A percentile compares a stretch with the other conserved stretches of the same genome.
Conservation (phyloP, 2,888 invertebrate species). For the Tetramorium bicarinatum region DNA sequence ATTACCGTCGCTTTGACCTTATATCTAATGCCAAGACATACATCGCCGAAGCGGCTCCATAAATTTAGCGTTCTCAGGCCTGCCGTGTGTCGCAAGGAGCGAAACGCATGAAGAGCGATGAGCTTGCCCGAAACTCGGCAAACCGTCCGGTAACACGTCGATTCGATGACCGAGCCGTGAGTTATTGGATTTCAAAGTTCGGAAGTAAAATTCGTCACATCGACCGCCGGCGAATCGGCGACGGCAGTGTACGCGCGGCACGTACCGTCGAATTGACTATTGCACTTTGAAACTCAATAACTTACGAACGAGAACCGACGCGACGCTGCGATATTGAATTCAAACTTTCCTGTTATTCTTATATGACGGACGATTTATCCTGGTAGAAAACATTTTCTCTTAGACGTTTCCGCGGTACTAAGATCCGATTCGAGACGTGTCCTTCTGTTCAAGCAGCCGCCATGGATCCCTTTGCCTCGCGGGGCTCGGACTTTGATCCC, state of each 20-base stretch:
- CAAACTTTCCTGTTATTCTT: conserved; percentile 62
- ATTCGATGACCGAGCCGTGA: conserved; percentile 58
- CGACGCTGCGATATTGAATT: conserved; percentile 60
- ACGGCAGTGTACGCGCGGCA: conserved; percentile 51
- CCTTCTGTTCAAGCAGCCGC: background rate
- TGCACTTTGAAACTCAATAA: conserved; percentile 67
- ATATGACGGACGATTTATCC: conserved; percentile 55
- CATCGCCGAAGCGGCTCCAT: conserved; percentile 7
- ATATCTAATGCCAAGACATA: conserved; percentile 19
- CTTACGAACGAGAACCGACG: conserved; percentile 57
- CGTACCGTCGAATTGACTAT: conserved; percentile 61
- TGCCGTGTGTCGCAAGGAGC: conserved; percentile 40
- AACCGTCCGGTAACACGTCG: conserved; percentile 59
- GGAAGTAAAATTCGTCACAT: conserved; percentile 66
- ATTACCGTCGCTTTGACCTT: conserved; percentile 19
- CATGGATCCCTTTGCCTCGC: background rate
- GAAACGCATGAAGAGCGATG: conserved; percentile 55
- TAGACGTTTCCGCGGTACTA: conserved; percentile 37
- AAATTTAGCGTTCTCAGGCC: conserved; percentile 23
- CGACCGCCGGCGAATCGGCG: conserved; percentile 51
- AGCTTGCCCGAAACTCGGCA: conserved; percentile 54
- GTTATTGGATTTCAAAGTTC: conserved; percentile 67
- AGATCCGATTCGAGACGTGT: conserved; percentile 21
- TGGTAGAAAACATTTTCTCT: conserved; percentile 36
- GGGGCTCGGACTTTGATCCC: background rate